phyloP scores from a whole-genome alignment of 2,888 invertebrate genomes.

The Limenitis camilla region DNA sequence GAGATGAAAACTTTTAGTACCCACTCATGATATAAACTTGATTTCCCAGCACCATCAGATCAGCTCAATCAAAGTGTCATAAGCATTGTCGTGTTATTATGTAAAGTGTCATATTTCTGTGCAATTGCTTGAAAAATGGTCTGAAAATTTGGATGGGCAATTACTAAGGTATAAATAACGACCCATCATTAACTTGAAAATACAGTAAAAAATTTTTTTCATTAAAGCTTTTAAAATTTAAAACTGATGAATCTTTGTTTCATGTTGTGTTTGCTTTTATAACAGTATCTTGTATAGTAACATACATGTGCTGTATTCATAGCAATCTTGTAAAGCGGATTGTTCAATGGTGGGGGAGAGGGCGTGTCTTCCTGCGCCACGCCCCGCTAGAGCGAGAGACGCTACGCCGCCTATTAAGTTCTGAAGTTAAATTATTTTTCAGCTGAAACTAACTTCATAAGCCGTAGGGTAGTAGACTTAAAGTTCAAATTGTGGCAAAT shows the following conservation, averaged over 20 bases:
- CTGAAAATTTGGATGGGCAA: too few relatives aligned
- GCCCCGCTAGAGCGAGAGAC: constrained; percentile 59
- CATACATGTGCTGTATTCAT: constrained; percentile 23
- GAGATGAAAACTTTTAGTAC: too few relatives aligned
- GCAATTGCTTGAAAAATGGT: too few relatives aligned
- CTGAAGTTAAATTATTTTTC: constrained; percentile 36
- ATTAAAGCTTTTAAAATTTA: too few relatives aligned
- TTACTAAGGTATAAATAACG: too few relatives aligned
- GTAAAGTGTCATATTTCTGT: background rate
- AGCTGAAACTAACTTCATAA: constrained; percentile 18
- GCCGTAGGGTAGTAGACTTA: constrained; percentile 31
- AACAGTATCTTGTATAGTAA: too few relatives aligned
- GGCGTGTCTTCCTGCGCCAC: constrained; percentile 57
- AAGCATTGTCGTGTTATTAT: constrained; percentile 6
- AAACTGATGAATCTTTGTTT: too few relatives aligned
- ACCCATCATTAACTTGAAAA: too few relatives aligned
- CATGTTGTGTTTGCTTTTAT: too few relatives aligned
- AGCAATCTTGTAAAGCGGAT: constrained; percentile 25
- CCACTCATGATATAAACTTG: too few relatives aligned
- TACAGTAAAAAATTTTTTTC: too few relatives aligned
- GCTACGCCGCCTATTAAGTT: constrained; percentile 55
- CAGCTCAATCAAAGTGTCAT: background rate
- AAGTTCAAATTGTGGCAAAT: constrained; percentile 33
- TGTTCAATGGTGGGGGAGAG: constrained; percentile 32
- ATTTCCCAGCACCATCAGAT: too few relatives aligned